Percentiles rank a stretch among this genome's conserved stretches.
These are phyloP conservation scores for Capitella teleta DNA, from an alignment of 1,140 invertebrate species.

Conservation along the genomic window DNA sequence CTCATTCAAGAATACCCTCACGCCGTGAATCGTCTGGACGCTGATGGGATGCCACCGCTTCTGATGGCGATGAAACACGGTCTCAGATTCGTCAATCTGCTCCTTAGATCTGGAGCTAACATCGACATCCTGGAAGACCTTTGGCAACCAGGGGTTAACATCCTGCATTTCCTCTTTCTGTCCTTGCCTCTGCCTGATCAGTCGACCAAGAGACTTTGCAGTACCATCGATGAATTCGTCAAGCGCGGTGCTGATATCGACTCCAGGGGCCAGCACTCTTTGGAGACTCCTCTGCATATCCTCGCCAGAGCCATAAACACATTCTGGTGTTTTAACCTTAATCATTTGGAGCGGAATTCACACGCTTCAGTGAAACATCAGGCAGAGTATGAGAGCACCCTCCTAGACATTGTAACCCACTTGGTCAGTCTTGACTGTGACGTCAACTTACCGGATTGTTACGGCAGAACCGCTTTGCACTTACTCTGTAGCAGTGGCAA, in stretches of 20 bases:
- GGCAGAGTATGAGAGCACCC: neutral
- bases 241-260: neutral
- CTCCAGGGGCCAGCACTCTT: neutral
- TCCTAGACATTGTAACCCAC: neutral
- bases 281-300: neutral
- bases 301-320: neutral
- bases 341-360: neutral
- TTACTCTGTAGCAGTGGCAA: neutral
- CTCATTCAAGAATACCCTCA: neutral
- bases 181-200: neutral
- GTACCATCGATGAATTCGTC: neutral
- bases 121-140: neutral
- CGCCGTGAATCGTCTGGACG: conserved; percentile 1
- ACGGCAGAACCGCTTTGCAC: neutral
- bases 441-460: neutral
- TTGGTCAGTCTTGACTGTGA: neutral
- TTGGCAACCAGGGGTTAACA: conserved; percentile 1
- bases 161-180: neutral
- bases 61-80: conserved; percentile 6
- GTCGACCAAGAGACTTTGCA: neutral
- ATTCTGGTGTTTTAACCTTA: too few species aligned
- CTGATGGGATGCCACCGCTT: conserved; percentile 4
- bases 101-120: neutral
- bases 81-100: neutral
- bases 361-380: neutral